Evolutionary conservation across 2,888 invertebrate species (phyloP).

Genomic region (Scrobipalpa atriplicella): DNA sequence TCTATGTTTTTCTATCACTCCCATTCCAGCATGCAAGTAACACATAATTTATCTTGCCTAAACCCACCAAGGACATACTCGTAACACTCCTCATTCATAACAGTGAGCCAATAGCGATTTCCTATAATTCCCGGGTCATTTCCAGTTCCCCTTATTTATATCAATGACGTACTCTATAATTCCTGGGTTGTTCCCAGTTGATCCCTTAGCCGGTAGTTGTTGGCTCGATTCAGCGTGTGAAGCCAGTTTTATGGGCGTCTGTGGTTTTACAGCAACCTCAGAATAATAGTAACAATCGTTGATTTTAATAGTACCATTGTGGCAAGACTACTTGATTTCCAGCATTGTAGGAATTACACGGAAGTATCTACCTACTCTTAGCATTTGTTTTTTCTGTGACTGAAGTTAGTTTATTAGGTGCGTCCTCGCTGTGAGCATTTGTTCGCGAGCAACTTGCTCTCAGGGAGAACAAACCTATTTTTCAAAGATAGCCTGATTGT

Average conservation of each 20-base stretch:
- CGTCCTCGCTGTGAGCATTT: too few species aligned
- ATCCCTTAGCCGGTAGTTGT: background rate
- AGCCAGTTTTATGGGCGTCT: background rate
- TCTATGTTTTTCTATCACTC: too few species aligned
- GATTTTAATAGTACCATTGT: background rate
- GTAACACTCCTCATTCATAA: too few species aligned
- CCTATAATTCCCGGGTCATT: background rate
- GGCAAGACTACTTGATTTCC: background rate
- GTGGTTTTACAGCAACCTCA: background rate
- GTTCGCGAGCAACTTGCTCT: too few species aligned
- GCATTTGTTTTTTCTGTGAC: too few species aligned
- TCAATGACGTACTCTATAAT: background rate
- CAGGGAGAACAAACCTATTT: too few species aligned
- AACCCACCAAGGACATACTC: too few species aligned
- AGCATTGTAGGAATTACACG: background rate
- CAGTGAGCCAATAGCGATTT: too few species aligned
- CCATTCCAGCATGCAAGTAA: too few species aligned
- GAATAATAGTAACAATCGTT: background rate
- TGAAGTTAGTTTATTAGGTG: too few species aligned
- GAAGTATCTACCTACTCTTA: background rate
- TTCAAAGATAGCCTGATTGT: too few species aligned
- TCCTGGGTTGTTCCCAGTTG: conserved; percentile 1
- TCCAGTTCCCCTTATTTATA: background rate
- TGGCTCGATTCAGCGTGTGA: background rate
- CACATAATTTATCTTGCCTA: too few species aligned